phyloP scores from a whole-genome alignment of 2,888 invertebrate species.

The Cerastis leucographa region DNA sequence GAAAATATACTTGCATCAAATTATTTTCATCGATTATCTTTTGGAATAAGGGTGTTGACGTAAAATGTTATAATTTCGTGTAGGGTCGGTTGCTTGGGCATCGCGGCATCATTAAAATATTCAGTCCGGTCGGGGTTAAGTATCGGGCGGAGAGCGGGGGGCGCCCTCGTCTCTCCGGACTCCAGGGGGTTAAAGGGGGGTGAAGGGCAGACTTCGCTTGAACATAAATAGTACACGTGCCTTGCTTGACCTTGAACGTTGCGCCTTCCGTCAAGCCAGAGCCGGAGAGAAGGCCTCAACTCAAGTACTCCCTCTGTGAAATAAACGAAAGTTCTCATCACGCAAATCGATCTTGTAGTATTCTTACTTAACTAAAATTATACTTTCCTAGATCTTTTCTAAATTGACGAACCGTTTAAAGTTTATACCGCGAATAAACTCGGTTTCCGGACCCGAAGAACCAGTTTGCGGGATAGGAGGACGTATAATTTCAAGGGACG shows the following conservation, averaged over 20 bases:
- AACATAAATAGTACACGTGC: slow-evolving; percentile 53
- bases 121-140: slow-evolving; percentile 42
- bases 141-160: slow-evolving; percentile 14
- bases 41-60: slow-evolving; percentile 15
- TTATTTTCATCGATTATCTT: slow-evolving; percentile 13
- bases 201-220: slow-evolving; percentile 17
- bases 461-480: slow-evolving; percentile 3
- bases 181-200: not conserved
- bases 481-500: slow-evolving; percentile 26
- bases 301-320: not conserved
- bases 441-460: slow-evolving; percentile 40
- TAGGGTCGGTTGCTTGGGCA: slow-evolving; percentile 17
- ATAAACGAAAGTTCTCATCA: not conserved
- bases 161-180: not conserved
- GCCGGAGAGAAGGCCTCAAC: not conserved
- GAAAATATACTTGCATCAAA: not conserved
- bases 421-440: slow-evolving; percentile 20
- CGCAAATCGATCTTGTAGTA: not conserved
- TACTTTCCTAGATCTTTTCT: slow-evolving; percentile 1
- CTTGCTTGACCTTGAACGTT: slow-evolving; percentile 42
- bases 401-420: slow-evolving; percentile 6
- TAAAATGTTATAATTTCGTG: slow-evolving; percentile 47
- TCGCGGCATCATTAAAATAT: slow-evolving; percentile 59
- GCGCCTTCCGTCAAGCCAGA: not conserved
- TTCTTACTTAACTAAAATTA: not conserved